Conservation (phyloP, 2,113 vertebrate species). For the Mormyrus iriodes region DNA sequence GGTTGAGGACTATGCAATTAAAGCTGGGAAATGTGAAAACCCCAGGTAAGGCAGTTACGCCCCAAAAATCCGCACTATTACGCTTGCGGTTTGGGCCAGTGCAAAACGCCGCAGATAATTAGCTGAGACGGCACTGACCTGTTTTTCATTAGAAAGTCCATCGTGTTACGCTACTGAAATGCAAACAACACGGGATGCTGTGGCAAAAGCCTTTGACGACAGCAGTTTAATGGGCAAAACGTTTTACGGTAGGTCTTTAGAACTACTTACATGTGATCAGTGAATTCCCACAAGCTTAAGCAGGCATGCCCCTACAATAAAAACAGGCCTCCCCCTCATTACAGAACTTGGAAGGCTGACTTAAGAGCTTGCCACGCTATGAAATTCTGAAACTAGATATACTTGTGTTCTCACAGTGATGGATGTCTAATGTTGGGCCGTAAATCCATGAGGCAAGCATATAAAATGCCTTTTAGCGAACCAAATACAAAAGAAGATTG, state of each 20-base stretch:
- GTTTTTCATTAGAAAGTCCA: background rate
- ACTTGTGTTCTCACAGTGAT: constrained; percentile 42
- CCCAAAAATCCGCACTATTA: background rate
- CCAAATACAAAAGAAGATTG: constrained; percentile 48
- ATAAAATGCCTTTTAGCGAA: constrained; percentile 58
- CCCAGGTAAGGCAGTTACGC: background rate
- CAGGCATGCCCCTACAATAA: constrained; percentile 36
- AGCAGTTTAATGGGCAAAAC: constrained; percentile 5
- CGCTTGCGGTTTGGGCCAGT: background rate
- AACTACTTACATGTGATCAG: constrained; percentile 30
- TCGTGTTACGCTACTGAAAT: background rate
- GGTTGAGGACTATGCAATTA: background rate
- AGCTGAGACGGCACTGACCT: background rate
- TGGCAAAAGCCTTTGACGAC: constrained; percentile 9
- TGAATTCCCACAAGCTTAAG: constrained; percentile 32
- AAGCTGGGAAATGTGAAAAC: background rate
- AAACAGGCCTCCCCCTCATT: constrained; percentile 38
- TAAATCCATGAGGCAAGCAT: constrained; percentile 44
- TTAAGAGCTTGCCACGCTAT: constrained; percentile 41
- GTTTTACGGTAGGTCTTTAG: constrained; percentile 25
- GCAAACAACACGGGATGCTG: background rate
- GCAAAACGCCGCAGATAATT: background rate
- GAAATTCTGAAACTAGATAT: constrained; percentile 53
- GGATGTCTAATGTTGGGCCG: constrained; percentile 44
- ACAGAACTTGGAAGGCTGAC: constrained; percentile 48